Evolutionary conservation across 2,113 vertebrate genomes (phyloP).

Genomic region (Hippolais icterina): DNA sequence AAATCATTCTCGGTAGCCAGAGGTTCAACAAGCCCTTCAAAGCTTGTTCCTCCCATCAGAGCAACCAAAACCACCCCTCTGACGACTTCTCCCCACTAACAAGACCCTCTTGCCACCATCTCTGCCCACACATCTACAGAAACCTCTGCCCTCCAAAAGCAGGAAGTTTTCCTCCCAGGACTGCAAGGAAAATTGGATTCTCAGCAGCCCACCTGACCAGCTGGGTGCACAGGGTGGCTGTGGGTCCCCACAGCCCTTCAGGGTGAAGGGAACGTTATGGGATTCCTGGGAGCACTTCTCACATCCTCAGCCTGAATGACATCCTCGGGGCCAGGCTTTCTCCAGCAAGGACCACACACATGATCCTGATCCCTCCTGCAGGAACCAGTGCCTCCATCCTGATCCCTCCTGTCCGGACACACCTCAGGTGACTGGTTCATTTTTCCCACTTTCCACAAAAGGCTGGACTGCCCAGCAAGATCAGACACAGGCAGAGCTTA

Average conservation of each 20-base stretch:
- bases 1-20: background rate
- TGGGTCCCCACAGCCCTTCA: background rate
- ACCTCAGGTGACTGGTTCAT: background rate
- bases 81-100: background rate
- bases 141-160: background rate
- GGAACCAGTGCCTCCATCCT: background rate
- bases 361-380: accelerated
- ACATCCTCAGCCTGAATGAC: background rate
- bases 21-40: background rate
- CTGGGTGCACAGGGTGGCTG: background rate
- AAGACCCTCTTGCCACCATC: background rate
- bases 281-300: background rate
- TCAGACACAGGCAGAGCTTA: background rate
- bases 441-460: background rate
- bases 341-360: background rate
- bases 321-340: background rate
- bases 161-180: background rate
- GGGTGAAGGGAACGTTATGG: background rate
- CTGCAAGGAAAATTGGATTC: accelerated
- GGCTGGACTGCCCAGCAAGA: background rate
- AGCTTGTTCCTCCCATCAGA: background rate
- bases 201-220: background rate
- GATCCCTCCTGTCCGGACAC: background rate
- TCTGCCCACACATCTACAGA: background rate
- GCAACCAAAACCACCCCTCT: background rate